Conservation (phyloP, 2,888 invertebrate species). For the Ectropis crepuscularia region DNA sequence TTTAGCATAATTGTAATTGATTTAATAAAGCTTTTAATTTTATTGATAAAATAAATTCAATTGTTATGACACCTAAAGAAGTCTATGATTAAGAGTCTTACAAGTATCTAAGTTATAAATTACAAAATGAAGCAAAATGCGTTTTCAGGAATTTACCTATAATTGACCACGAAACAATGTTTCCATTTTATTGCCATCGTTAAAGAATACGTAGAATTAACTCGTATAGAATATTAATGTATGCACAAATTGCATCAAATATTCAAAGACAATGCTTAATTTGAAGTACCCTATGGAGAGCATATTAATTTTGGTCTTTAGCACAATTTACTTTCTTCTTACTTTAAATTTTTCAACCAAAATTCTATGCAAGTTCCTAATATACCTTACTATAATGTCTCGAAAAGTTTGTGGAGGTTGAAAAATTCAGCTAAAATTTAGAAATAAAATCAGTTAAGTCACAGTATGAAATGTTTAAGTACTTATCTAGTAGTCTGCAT, state of each 20-base stretch:
- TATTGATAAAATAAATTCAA: too few relatives aligned
- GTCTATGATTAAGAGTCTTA: slow-evolving; percentile 23
- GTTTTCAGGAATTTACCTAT: slow-evolving; percentile 43
- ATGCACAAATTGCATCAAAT: slow-evolving; percentile 31
- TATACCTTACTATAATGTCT: too few relatives aligned
- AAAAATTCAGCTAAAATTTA: too few relatives aligned
- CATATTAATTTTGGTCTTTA: slow-evolving; percentile 27
- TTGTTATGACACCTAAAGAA: too few relatives aligned
- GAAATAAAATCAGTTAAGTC: too few relatives aligned
- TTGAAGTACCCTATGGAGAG: slow-evolving; percentile 26
- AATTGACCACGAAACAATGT: slow-evolving; percentile 56
- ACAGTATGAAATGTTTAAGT: too few relatives aligned
- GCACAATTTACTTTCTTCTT: slow-evolving; percentile 1
- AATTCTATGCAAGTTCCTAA: too few relatives aligned
- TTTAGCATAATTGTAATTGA: too few relatives aligned
- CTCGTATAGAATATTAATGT: slow-evolving; percentile 31
- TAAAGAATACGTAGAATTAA: slow-evolving; percentile 31
- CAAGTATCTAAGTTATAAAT: slow-evolving; percentile 38
- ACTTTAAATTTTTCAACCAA: background rate
- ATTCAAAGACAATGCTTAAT: slow-evolving; percentile 5
- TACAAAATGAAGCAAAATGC: slow-evolving; percentile 43
- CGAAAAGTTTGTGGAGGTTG: too few relatives aligned
- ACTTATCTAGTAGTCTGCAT: too few relatives aligned
- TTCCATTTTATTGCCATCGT: slow-evolving; percentile 52
- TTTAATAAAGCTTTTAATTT: too few relatives aligned